Conservation (phyloP, 2,888 invertebrate species). For the Epirrhoe alternata region DNA sequence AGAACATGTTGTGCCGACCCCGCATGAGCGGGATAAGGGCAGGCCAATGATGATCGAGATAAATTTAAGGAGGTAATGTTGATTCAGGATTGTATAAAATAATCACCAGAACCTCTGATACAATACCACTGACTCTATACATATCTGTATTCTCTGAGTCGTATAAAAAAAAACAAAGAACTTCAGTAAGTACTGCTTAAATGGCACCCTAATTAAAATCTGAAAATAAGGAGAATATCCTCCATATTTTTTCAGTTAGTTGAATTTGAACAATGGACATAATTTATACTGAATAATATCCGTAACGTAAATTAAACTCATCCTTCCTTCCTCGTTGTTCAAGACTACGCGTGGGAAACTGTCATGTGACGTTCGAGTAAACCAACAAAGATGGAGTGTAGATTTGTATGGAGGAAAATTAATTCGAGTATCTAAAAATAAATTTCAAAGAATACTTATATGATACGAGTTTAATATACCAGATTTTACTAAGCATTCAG, state of each 20-base stretch:
- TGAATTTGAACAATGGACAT: constrained; percentile 44
- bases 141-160: no score
- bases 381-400: background rate
- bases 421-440: background rate
- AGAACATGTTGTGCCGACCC: no score
- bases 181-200: no score
- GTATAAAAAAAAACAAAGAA: no score
- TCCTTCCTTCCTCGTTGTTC: constrained; percentile 53
- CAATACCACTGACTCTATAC: no score
- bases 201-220: background rate
- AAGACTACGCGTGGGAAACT: constrained; percentile 62
- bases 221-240: background rate
- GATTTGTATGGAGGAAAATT: constrained; percentile 7
- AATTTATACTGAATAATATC: constrained; percentile 44
- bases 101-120: no score
- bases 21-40: no score
- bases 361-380: constrained; percentile 60
- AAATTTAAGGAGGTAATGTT: no score
- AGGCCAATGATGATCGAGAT: no score
- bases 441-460: background rate
- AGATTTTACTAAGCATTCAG: background rate
- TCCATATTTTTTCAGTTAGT: constrained; percentile 24
- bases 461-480: background rate
- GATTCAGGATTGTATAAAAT: no score
- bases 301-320: constrained; percentile 59